Conservation (phyloP, 2,113 vertebrate genomes). For the Phrynosoma blainvillii region DNA sequence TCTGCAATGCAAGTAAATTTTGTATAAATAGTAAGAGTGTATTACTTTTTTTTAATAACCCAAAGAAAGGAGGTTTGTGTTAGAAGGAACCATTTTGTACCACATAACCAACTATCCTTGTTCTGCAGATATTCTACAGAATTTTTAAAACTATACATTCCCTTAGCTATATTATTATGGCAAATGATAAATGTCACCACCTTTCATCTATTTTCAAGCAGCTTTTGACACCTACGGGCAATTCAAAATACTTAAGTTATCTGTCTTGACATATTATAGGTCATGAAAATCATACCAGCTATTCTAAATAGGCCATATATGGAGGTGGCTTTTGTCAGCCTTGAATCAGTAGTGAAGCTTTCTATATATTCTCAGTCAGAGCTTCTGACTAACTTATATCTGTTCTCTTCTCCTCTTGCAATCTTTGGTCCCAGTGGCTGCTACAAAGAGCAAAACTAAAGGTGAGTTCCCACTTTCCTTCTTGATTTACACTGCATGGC, state of each 20-base stretch:
- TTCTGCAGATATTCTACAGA: not conserved
- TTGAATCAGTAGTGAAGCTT: slow-evolving; percentile 55
- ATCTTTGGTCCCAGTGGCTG: slow-evolving; percentile 82
- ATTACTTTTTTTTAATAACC: not conserved
- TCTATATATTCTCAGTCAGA: slow-evolving; percentile 62
- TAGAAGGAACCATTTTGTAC: not conserved
- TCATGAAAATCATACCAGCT: slow-evolving; percentile 39
- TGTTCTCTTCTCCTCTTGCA: slow-evolving; percentile 83
- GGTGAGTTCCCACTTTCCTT: slow-evolving; percentile 75
- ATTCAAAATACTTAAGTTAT: slow-evolving; percentile 15
- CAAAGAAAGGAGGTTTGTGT: not conserved
- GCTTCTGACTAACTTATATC: slow-evolving; percentile 73
- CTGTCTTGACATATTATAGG: slow-evolving; percentile 48
- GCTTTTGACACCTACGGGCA: slow-evolving; percentile 41
- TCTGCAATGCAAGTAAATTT: not conserved
- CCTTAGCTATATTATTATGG: not conserved
- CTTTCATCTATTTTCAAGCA: not conserved
- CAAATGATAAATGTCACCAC: slow-evolving; percentile 1
- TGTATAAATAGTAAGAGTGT: not conserved
- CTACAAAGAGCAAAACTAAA: slow-evolving; percentile 82
- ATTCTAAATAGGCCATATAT: slow-evolving; percentile 53
- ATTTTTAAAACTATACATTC: not conserved
- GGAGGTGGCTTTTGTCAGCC: slow-evolving; percentile 34
- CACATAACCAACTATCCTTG: not conserved
- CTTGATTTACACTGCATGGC: slow-evolving; percentile 62